These are phyloP conservation scores for Gastrophryne carolinensis DNA, from an alignment of 2,797 vertebrate species.

Conservation along the genomic window DNA sequence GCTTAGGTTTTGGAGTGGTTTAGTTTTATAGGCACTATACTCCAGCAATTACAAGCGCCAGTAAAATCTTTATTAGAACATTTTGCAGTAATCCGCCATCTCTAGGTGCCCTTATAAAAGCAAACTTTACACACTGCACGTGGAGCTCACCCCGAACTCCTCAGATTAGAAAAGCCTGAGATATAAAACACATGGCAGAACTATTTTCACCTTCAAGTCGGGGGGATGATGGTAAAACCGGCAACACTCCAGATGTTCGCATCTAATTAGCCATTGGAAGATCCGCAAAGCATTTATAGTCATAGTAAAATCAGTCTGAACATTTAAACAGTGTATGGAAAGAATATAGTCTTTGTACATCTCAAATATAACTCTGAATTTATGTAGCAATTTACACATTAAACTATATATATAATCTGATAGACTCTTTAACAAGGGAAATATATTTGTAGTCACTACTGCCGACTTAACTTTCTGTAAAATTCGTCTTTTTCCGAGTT, in stretches of 20 bases:
- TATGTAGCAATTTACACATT: too few species aligned
- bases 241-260: not conserved
- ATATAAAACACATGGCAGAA: not conserved
- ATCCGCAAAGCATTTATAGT: too few species aligned
- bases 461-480: too few species aligned
- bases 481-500: too few species aligned
- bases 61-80: slow-evolving; percentile 22
- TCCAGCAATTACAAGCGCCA: slow-evolving; percentile 22
- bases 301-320: not conserved
- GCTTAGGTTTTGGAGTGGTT: too few species aligned
- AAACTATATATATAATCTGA: too few species aligned
- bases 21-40: slow-evolving; percentile 2
- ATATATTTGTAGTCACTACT: too few species aligned
- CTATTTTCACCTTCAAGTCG: not conserved
- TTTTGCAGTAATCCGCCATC: slow-evolving; percentile 17
- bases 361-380: too few species aligned
- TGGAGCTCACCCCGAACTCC: not conserved
- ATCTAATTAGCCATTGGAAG: not conserved
- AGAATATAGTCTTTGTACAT: too few species aligned
- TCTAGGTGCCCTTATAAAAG: slow-evolving; percentile 28
- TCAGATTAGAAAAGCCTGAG: slow-evolving; percentile 7
- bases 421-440: too few species aligned
- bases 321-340: too few species aligned
- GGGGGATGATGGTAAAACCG: not conserved
- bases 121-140: not conserved